A percentile compares a stretch with the other conserved stretches of the same genome.
phyloP scores from a whole-genome alignment of 2,113 vertebrate genomes.

The Hystrix brachyura region DNA sequence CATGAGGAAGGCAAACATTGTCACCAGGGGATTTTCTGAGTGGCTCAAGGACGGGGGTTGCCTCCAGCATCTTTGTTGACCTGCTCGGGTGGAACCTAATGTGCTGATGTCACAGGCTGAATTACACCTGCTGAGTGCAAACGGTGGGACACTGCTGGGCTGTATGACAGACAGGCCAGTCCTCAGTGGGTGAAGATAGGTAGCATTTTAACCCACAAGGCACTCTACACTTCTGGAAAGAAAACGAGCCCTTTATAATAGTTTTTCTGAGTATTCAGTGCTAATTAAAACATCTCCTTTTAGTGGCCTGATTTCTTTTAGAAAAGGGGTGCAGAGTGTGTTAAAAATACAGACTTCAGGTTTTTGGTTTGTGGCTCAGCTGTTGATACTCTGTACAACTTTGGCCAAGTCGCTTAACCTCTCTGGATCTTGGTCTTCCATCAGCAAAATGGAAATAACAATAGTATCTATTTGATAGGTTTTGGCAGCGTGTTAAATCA shows the following conservation, averaged over 20 bases:
- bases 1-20: neutral
- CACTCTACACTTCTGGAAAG: neutral
- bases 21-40: neutral
- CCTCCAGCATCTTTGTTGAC: neutral
- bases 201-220: neutral
- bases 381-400: neutral
- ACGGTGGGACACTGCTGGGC: neutral
- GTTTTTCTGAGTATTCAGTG: neutral
- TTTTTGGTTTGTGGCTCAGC: neutral
- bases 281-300: neutral
- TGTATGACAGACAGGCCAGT: too few relatives aligned
- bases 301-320: neutral
- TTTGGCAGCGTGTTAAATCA: neutral
- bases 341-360: neutral
- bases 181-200: neutral
- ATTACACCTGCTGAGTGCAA: too few relatives aligned
- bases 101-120: neutral
- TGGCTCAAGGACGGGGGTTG: neutral
- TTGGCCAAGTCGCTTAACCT: neutral
- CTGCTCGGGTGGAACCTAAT: neutral
- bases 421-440: neutral
- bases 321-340: neutral
- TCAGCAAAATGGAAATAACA: neutral
- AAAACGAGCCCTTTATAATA: constrained; percentile 1
- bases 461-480: neutral